Evolutionary conservation across 2,888 invertebrate species (phyloP).

Genomic region (Charanyca ferruginea): DNA sequence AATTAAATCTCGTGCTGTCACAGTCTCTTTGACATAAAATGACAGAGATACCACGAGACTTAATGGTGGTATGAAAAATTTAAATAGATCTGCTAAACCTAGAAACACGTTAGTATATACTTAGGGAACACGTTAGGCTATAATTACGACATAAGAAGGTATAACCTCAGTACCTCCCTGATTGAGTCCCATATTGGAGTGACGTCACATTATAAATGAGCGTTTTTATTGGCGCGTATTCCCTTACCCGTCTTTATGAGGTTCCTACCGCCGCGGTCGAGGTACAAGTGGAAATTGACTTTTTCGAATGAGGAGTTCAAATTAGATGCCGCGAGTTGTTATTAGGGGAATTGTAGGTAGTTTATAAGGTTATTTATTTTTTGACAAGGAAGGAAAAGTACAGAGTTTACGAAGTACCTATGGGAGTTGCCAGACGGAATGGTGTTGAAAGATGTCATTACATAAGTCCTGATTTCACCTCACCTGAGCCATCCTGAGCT

Average conservation of each 20-base stretch:
- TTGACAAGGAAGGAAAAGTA: not conserved
- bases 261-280: conserved; percentile 30
- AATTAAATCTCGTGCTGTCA: no score
- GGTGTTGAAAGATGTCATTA: not conserved
- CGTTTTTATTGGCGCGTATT: conserved; percentile 55
- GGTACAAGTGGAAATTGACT: conserved; percentile 57
- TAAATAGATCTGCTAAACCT: no score
- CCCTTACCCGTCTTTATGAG: conserved; percentile 28
- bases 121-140: no score
- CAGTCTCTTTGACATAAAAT: no score
- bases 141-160: conserved; percentile 37
- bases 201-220: conserved; percentile 58
- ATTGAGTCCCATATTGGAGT: conserved; percentile 58
- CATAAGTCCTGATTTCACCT: not conserved
- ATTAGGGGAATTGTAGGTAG: conserved; percentile 18
- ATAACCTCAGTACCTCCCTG: conserved; percentile 35
- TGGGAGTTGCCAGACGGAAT: not conserved
- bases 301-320: conserved; percentile 51
- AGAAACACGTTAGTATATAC: no score
- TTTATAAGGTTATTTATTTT: conserved; percentile 23
- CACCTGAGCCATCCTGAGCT: not conserved
- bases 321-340: conserved; percentile 43
- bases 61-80: no score
- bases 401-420: not conserved
- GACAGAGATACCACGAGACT: no score